These are phyloP conservation scores for Atta colombica DNA, from an alignment of 1,140 invertebrate species.

Conservation along the genomic window DNA sequence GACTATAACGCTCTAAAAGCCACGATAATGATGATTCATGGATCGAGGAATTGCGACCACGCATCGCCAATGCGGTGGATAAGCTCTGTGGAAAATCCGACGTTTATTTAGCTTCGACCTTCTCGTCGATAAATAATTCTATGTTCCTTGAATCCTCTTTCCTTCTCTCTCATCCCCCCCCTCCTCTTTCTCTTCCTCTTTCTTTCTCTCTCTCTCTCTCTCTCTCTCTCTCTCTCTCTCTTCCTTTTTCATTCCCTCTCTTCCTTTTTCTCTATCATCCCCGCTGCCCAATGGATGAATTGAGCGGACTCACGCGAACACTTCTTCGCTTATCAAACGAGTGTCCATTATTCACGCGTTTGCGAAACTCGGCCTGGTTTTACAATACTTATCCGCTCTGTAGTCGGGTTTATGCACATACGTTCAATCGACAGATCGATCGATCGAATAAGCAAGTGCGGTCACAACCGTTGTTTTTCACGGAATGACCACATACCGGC, in stretches of 20 bases:
- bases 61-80: conserved; percentile 66
- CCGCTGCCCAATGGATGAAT: conserved; percentile 71
- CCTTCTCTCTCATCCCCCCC: conserved; percentile 22
- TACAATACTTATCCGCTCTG: conserved; percentile 72
- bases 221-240: conserved; percentile 53
- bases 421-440: conserved; percentile 56
- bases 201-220: conserved; percentile 60
- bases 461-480: conserved; percentile 71
- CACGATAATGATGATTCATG: conserved; percentile 73
- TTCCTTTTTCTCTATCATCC: background rate
- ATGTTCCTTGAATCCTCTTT: conserved; percentile 60
- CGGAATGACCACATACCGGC: conserved; percentile 66
- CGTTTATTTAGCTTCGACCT: conserved; percentile 84
- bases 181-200: background rate
- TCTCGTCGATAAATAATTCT: conserved; percentile 83
- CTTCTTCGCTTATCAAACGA: conserved; percentile 83
- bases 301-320: conserved; percentile 81
- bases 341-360: conserved; percentile 84
- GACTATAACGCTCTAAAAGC: conserved; percentile 38
- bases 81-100: conserved; percentile 81
- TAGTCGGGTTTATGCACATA: conserved; percentile 55
- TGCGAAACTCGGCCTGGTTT: conserved; percentile 74
- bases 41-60: conserved; percentile 57
- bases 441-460: conserved; percentile 56
- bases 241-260: conserved; percentile 16